These are phyloP conservation scores for Oceanodroma leucorhoa DNA, from an alignment of 2,797 vertebrate species.

Conservation along the genomic window DNA sequence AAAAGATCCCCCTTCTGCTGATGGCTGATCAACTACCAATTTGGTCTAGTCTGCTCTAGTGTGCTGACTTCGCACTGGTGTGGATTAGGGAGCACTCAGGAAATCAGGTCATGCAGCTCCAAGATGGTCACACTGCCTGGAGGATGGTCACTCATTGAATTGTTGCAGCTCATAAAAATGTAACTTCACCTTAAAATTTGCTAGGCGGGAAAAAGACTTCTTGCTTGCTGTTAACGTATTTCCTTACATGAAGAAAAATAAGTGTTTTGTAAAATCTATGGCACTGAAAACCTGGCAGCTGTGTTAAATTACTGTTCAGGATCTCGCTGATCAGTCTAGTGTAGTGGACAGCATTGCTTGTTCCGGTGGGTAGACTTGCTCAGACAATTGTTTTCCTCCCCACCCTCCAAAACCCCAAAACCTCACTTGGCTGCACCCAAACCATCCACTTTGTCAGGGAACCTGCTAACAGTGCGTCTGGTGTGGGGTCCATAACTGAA, in stretches of 20 bases:
- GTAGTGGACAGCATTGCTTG: neutral
- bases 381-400: neutral
- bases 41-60: neutral
- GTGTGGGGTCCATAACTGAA: neutral
- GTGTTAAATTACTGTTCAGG: neutral
- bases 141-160: neutral
- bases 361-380: neutral
- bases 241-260: neutral
- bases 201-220: neutral
- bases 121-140: neutral
- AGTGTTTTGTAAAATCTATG: neutral
- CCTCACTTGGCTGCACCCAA: neutral
- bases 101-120: neutral
- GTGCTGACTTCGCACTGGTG: neutral
- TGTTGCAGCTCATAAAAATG: neutral
- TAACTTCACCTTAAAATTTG: neutral
- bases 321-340: neutral
- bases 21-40: neutral
- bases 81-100: neutral
- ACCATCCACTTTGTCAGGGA: neutral
- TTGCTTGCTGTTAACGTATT: neutral
- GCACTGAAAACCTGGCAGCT: neutral
- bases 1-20: neutral
- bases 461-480: neutral
- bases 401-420: neutral